Percentiles rank a stretch among this genome's conserved stretches.
Conservation (phyloP, 2,888 invertebrate species). For the Agriotes lineatus region DNA sequence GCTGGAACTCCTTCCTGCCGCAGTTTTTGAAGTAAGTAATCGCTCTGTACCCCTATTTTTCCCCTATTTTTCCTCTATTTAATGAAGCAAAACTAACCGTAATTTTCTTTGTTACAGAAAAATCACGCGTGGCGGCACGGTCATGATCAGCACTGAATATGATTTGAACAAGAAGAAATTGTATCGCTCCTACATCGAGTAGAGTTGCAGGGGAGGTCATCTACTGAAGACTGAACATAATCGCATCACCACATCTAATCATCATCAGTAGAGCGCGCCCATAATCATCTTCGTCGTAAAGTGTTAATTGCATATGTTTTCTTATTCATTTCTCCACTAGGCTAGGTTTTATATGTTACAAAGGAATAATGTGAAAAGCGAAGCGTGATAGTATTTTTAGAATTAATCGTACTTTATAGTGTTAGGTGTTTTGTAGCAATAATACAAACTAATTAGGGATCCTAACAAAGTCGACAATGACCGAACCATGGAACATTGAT, state of each 20-base stretch:
- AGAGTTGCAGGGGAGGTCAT: slow-evolving; percentile 15
- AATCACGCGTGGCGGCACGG: slow-evolving; percentile 82
- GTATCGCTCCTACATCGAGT: slow-evolving; percentile 74
- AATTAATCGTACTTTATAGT: slow-evolving; percentile 39
- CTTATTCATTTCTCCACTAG: slow-evolving; percentile 40
- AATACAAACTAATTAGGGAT: slow-evolving; percentile 25
- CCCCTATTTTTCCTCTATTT: no score
- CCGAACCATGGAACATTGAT: slow-evolving; percentile 23
- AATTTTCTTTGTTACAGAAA: slow-evolving; percentile 71
- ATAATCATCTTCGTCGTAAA: slow-evolving; percentile 10
- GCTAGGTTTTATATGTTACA: slow-evolving; percentile 39
- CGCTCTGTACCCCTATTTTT: neutral
- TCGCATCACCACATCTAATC: slow-evolving; percentile 37
- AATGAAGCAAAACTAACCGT: no score
- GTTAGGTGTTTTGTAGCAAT: slow-evolving; percentile 41
- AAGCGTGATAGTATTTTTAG: slow-evolving; percentile 47
- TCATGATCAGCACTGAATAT: slow-evolving; percentile 88
- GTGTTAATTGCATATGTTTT: slow-evolving; percentile 11
- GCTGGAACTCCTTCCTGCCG: slow-evolving; percentile 88
- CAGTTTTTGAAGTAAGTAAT: slow-evolving; percentile 89
- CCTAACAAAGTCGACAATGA: slow-evolving; percentile 30
- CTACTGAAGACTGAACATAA: slow-evolving; percentile 45
- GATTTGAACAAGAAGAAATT: slow-evolving; percentile 88
- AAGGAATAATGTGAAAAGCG: slow-evolving; percentile 45
- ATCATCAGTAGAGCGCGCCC: slow-evolving; percentile 38